Percentiles rank a stretch among this genome's conserved stretches.
Conservation (phyloP, 2,797 vertebrate genomes). For the Sebastes nivosus region DNA sequence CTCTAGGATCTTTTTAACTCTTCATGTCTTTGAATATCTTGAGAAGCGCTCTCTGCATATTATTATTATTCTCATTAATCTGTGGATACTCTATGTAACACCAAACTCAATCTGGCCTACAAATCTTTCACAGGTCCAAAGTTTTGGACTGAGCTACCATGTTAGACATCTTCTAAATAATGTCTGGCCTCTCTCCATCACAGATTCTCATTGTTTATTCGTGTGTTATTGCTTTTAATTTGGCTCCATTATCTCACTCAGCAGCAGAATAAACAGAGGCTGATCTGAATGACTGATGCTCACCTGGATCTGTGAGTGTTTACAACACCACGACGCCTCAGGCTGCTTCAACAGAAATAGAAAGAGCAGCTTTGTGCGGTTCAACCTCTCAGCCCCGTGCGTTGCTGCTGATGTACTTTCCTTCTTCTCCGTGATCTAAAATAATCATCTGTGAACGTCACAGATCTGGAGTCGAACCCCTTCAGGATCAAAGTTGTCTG, state of each 20-base stretch:
- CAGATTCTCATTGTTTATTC: neutral
- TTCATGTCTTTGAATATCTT: too few species aligned
- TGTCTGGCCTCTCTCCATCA: too few species aligned
- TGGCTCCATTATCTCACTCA: neutral
- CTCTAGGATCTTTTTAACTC: too few species aligned
- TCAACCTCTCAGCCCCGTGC: neutral
- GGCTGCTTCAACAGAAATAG: constrained; percentile 13
- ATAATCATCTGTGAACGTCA: too few species aligned
- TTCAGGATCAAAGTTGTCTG: too few species aligned
- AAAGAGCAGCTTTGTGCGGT: neutral
- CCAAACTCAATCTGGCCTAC: too few species aligned
- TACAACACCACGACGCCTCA: neutral
- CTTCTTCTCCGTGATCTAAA: too few species aligned
- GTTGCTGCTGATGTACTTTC: neutral
- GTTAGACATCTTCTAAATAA: too few species aligned
- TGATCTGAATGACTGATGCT: neutral
- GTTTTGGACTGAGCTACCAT: neutral
- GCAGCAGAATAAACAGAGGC: neutral
- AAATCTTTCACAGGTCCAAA: neutral
- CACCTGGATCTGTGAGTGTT: neutral
- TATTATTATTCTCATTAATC: too few species aligned
- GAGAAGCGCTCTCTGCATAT: too few species aligned
- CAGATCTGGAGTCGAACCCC: too few species aligned
- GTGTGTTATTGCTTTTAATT: neutral
- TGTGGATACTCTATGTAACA: neutral